Evolutionary conservation across 2,113 vertebrate genomes (phyloP).

Genomic region (Sardina pilchardus): DNA sequence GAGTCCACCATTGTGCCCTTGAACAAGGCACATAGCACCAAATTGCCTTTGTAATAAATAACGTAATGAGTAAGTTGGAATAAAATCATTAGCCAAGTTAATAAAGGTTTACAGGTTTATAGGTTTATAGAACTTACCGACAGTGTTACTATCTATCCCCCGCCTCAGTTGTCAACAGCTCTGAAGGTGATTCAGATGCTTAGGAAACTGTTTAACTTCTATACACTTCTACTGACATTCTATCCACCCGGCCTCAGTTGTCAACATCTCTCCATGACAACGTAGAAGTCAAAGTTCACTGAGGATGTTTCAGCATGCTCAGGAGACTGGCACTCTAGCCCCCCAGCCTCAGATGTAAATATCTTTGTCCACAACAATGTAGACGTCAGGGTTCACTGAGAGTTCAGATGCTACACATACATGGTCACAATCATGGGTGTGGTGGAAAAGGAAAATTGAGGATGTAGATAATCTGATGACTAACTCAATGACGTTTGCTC

Average conservation of each 20-base stretch:
- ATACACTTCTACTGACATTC: not conserved
- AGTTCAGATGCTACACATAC: no score
- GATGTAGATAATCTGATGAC: not conserved
- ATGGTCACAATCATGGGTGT: not conserved
- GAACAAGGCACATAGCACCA: no score
- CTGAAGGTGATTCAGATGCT: no score
- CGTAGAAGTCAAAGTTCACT: not conserved
- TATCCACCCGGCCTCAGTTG: not conserved
- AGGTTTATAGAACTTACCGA: not conserved
- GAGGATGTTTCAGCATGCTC: no score
- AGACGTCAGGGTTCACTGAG: no score
- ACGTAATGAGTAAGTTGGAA: no score
- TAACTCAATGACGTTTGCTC: no score
- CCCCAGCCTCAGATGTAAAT: no score
- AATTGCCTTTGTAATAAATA: no score
- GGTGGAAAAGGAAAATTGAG: not conserved
- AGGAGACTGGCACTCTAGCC: not conserved
- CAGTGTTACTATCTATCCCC: not conserved
- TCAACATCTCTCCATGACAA: not conserved
- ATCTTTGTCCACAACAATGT: not conserved
- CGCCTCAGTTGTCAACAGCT: not conserved
- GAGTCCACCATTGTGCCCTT: no score
- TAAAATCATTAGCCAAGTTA: no score
- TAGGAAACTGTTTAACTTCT: no score
- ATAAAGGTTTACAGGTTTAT: not conserved